Base-by-base conservation (phyloP, 2,797 vertebrate species). In the Botia almorhae region DNA sequence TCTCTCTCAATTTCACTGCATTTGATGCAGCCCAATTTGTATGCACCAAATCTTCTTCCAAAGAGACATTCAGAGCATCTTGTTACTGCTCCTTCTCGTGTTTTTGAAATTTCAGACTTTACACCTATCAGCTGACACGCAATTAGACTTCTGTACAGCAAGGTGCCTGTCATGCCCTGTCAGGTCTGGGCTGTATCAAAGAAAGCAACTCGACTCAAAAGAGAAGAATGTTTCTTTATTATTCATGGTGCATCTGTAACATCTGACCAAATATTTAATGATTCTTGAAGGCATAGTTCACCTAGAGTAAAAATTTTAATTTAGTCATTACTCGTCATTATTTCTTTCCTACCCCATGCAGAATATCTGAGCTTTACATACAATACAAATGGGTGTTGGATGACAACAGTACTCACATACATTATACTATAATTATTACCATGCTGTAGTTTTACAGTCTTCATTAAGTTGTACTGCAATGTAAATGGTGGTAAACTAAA, bases 1-100 rank as follows among this genome's bases (percentile, higher is more conserved):
- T 0, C 43, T 61, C 23, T 74, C 65, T 74, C 73, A 16, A 69
- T 69, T 74, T 68, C 46, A 48, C n/a, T 55, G 61, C 21, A 79
- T 89, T 86, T 85, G 83, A 85, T 87, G 85, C 84, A 83, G 71
- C 84, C 87, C 60, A 69, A 85, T 87, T 83, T 86, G 78, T 85
- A 74, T 46, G 43, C 43, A 11, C 43, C 43, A 46, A 46, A 46
- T 87, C 82, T 85, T 55, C 43, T 86, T 85, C 74, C 81, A 82
- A 80, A 87, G 82, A 83, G 83, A 78, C 26, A 86, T 89, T 87
- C 74, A 89, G 83, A 85, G 84, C 78, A 80, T 85, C 87, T 86
- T 87, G 83, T 89, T 89, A 88, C 76, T 43, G 74, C 71, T 84
- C 83, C 87, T 84, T 87, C 76, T 53, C 67, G 56, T 84, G 85